A percentile compares a stretch with the other conserved stretches of the same genome.
Evolutionary conservation across 2,888 invertebrate species (phyloP).

Genomic region (Hirtodrosophila duncani): DNA sequence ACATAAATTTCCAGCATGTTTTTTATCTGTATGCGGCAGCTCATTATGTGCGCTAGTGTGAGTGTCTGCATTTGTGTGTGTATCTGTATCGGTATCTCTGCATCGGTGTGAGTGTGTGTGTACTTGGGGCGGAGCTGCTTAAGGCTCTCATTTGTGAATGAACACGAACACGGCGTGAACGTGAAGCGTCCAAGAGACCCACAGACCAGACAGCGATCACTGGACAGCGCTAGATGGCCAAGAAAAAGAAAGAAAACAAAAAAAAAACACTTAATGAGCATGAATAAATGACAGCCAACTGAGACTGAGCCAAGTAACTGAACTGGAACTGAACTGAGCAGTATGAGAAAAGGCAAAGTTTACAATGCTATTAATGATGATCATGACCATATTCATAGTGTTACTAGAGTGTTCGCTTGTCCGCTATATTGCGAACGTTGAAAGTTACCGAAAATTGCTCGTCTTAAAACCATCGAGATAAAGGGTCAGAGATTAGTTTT

Average conservation of each 20-base stretch:
- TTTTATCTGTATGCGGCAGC: slow-evolving; percentile 44
- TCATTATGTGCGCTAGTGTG: slow-evolving; percentile 49
- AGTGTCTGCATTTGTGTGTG: slow-evolving; percentile 24
- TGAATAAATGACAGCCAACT: slow-evolving; percentile 63
- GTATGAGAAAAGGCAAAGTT: slow-evolving; percentile 1
- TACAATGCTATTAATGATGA: slow-evolving; percentile 41
- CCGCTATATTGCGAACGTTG: slow-evolving; percentile 30
- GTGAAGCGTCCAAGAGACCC: slow-evolving; percentile 28
- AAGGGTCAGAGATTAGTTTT: slow-evolving; percentile 43
- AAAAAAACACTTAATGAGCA: slow-evolving; percentile 65
- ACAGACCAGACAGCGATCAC: slow-evolving; percentile 42
- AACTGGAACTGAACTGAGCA: slow-evolving; percentile 10
- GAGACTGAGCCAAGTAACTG: slow-evolving; percentile 15
- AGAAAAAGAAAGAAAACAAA: neutral
- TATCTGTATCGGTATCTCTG: slow-evolving; percentile 51
- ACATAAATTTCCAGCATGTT: slow-evolving; percentile 56
- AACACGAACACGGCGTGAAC: slow-evolving; percentile 74
- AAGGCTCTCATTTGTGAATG: slow-evolving; percentile 76
- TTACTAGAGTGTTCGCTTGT: slow-evolving; percentile 12
- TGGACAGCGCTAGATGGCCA: slow-evolving; percentile 41
- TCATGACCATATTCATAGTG: slow-evolving; percentile 27
- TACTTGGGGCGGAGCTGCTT: slow-evolving; percentile 76
- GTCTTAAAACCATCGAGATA: slow-evolving; percentile 24
- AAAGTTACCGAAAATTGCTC: slow-evolving; percentile 10
- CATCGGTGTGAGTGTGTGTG: slow-evolving; percentile 67